Evolutionary conservation across 2,113 vertebrate species (phyloP), one percentile per base, ranked within the genome.

Genomic region (Dicaeum eximium): DNA sequence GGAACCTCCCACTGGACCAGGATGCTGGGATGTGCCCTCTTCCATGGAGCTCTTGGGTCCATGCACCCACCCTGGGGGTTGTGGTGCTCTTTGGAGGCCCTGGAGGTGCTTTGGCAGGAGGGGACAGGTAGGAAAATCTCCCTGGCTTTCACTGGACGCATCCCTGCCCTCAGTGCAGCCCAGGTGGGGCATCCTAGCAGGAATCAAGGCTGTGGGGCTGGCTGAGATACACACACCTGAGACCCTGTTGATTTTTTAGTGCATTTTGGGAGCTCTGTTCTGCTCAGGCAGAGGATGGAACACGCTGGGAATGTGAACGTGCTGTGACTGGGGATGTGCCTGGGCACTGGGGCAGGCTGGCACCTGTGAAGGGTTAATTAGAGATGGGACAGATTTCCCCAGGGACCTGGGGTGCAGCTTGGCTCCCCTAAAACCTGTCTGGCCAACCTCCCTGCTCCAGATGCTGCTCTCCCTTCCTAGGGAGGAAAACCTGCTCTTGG

Each of bases 41-140:
- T 15, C 35, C 37, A 9, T 3, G 1, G 6, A 7, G 28, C 1
- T 1, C 24, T 40, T 45, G 28, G 2, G 8, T 44, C 57, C n/a
- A 0, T 5, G 30, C 24, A 2, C 28, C 82, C 3, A 1, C 13
- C 10, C 4, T 22, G 67, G 25, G 1, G 21, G 42, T 15, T 0
- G 0, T 20, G 80, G 27, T 2, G 21, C 77, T 35, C 37, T 71
- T 22, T 53, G 2, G 3, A 20, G 42, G 6, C 56, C 15, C 66
- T 45, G 71, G 44, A 28, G 67, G 24, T 13, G 67, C 12, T 22
- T 11, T 60, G 61, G 19, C 56, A 48, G 48, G 72, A 80, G 35
- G 47, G 72, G 48, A 67, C 13, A 5, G 66, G 58, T 9, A 13
- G 64, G 54, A 54, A 24, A 65, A 71, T 21, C 57, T 10, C 11